phyloP scores from a whole-genome alignment of 2,113 vertebrate species.

The Phainopepla nitens region DNA sequence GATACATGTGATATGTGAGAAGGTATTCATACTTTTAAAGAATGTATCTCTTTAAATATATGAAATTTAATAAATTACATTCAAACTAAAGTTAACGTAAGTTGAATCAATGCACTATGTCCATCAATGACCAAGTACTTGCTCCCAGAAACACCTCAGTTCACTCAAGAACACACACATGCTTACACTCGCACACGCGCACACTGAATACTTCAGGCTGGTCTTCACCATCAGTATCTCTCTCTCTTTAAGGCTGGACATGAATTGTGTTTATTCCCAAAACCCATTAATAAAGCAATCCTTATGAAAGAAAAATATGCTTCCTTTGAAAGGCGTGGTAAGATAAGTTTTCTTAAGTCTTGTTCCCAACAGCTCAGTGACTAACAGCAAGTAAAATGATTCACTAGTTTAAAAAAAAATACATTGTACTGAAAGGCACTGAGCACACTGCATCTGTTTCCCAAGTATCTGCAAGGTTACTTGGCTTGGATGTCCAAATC shows the following conservation, averaged over 20 bases:
- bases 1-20: slow-evolving; percentile 74
- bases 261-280: slow-evolving; percentile 66
- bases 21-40: slow-evolving; percentile 75
- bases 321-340: slow-evolving; percentile 60
- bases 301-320: slow-evolving; percentile 65
- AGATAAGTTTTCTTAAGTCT: slow-evolving; percentile 62
- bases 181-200: slow-evolving; percentile 64
- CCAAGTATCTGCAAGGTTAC: slow-evolving; percentile 69
- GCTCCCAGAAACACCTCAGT: slow-evolving; percentile 74
- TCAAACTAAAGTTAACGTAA: slow-evolving; percentile 73
- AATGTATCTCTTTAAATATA: slow-evolving; percentile 75
- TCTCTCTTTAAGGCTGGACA: slow-evolving; percentile 76
- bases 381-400: slow-evolving; percentile 76
- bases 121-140: slow-evolving; percentile 73
- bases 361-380: slow-evolving; percentile 83
- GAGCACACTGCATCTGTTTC: slow-evolving; percentile 72
- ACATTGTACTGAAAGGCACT: slow-evolving; percentile 75
- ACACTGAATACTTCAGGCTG: slow-evolving; percentile 70
- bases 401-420: slow-evolving; percentile 44
- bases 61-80: slow-evolving; percentile 82
- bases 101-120: slow-evolving; percentile 75
- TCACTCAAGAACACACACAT: slow-evolving; percentile 75
- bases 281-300: slow-evolving; percentile 63
- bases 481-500: slow-evolving; percentile 79
- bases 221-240: slow-evolving; percentile 65